Evolutionary conservation across 2,888 invertebrate genomes (phyloP).

Genomic region (Diloba caeruleocephala): DNA sequence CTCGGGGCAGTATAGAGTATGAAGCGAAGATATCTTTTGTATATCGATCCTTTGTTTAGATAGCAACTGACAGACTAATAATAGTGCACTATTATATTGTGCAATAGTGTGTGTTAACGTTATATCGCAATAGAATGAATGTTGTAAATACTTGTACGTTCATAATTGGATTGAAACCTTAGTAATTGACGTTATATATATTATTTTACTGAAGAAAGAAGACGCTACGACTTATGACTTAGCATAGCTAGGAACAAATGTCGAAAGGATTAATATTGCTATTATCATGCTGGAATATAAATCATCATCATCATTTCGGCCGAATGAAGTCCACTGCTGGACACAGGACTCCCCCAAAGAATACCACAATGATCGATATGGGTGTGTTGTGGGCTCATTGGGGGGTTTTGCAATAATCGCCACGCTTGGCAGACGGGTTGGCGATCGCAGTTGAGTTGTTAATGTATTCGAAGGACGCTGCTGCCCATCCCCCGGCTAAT

Average conservation of each 20-base stretch:
- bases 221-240: conserved; percentile 14
- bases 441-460: no score
- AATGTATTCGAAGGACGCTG: no score
- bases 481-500: no score
- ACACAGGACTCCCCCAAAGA: no score
- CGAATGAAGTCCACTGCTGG: no score
- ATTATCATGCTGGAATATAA: background rate
- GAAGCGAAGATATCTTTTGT: conserved; percentile 40
- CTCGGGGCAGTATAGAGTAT: conserved; percentile 27
- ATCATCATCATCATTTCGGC: no score
- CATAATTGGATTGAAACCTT: conserved; percentile 64
- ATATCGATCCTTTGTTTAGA: conserved; percentile 49
- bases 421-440: no score
- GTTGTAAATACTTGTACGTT: conserved; percentile 53
- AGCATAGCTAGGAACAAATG: background rate
- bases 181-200: conserved; percentile 50
- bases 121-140: conserved; percentile 37
- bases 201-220: conserved; percentile 37
- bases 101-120: conserved; percentile 40
- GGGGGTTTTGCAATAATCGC: no score
- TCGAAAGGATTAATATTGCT: background rate
- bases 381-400: no score
- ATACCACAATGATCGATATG: no score
- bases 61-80: conserved; percentile 52
- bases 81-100: conserved; percentile 56